phyloP scores from a whole-genome alignment of 2,888 invertebrate species.

The Liopterus haemorrhoidalis region DNA sequence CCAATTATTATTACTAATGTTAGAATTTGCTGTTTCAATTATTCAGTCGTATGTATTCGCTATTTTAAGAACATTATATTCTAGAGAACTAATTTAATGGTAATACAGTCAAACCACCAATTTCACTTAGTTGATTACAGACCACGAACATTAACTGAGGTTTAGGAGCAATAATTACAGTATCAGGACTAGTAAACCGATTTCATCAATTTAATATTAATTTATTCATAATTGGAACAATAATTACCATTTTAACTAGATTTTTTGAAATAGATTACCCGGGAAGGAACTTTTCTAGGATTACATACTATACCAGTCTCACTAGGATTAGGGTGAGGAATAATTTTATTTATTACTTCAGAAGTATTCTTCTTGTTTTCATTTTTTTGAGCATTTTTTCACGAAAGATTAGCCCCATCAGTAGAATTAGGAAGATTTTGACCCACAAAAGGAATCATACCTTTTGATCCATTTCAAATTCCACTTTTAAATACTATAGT shows the following conservation, averaged over 20 bases:
- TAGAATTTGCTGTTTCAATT: constrained; percentile 57
- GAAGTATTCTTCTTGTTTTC: constrained; percentile 59
- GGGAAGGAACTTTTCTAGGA: constrained; percentile 63
- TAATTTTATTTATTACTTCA: constrained; percentile 67
- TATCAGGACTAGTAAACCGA: constrained; percentile 57
- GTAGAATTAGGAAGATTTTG: constrained; percentile 54
- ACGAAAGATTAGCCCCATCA: constrained; percentile 47
- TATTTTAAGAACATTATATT: constrained; percentile 59
- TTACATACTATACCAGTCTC: constrained; percentile 55
- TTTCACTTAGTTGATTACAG: constrained; percentile 60
- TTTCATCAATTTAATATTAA: constrained; percentile 53
- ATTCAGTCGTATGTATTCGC: constrained; percentile 65
- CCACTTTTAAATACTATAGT: constrained; percentile 64
- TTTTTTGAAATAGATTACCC: constrained; percentile 62
- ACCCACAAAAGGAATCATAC: constrained; percentile 54
- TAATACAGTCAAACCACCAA: constrained; percentile 54
- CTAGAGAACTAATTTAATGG: constrained; percentile 61
- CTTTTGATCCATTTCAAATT: constrained; percentile 60
- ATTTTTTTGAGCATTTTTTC: constrained; percentile 58
- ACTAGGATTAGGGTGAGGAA: constrained; percentile 59
- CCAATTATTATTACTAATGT: constrained; percentile 51
- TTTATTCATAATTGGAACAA: constrained; percentile 50
- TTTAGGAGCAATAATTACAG: constrained; percentile 52
- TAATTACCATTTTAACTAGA: constrained; percentile 49
- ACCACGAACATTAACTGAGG: constrained; percentile 59